These are phyloP conservation scores for Percopsis transmontana DNA, from an alignment of 2,113 vertebrate species.

Conservation along the genomic window DNA sequence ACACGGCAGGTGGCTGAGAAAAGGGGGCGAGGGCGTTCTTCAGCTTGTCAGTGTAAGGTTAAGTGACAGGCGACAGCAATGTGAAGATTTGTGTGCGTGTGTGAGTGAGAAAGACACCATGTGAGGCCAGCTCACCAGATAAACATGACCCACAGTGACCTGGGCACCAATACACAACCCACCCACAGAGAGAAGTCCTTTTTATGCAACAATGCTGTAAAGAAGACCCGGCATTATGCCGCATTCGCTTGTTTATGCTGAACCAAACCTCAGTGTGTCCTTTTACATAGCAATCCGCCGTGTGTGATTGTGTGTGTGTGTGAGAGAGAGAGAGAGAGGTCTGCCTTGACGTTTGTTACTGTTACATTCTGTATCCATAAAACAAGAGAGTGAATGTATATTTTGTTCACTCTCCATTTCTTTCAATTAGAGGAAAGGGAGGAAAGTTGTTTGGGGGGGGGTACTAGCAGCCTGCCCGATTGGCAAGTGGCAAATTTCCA, in stretches of 20 bases:
- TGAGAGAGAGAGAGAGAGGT: neutral
- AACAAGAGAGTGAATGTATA: conserved; percentile 13
- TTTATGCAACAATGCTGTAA: conserved; percentile 7
- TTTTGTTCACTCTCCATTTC: conserved; percentile 44
- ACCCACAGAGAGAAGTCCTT: neutral
- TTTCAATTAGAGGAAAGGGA: conserved; percentile 29
- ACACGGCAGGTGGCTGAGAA: conserved; percentile 1
- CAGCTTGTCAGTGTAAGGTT: conserved; percentile 9
- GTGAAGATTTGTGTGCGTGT: neutral
- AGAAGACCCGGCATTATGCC: too few species aligned
- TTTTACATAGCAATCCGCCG: too few species aligned
- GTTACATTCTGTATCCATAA: too few species aligned
- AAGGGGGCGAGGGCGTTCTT: conserved; percentile 14
- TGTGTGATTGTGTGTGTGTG: too few species aligned
- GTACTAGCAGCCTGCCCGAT: conserved; percentile 6
- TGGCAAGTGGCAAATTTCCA: conserved; percentile 33
- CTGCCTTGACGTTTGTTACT: conserved; percentile 3
- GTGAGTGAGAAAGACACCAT: neutral
- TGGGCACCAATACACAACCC: neutral
- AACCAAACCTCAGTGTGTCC: too few species aligned
- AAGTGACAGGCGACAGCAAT: conserved; percentile 24
- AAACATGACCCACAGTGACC: conserved; percentile 14
- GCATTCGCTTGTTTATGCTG: too few species aligned
- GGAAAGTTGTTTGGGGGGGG: neutral
- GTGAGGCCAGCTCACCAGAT: conserved; percentile 1